phyloP scores from a whole-genome alignment of 2,797 vertebrate species.

The Kryptopterus vitreolus region DNA sequence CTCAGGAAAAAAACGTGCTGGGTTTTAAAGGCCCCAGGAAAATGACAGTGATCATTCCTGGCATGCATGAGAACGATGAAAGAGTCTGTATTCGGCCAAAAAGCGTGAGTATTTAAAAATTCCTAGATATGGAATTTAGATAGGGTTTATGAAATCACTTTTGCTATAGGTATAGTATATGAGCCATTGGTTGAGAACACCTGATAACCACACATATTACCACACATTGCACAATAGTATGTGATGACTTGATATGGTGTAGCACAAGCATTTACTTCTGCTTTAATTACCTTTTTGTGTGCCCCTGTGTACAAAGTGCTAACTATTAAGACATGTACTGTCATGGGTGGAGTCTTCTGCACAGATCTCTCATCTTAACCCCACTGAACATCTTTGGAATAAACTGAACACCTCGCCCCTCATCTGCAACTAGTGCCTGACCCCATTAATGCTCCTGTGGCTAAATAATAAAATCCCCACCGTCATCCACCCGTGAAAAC shows the following conservation, averaged over 20 bases:
- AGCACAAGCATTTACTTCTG: neutral
- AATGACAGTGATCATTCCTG: slow-evolving; percentile 86
- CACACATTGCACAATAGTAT: neutral
- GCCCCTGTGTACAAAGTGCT: neutral
- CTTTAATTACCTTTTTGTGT: neutral
- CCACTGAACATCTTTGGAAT: neutral
- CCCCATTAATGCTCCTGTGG: neutral
- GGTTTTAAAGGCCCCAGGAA: slow-evolving; percentile 86
- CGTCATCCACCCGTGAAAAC: too few relatives aligned
- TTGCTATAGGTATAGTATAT: neutral
- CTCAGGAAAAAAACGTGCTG: slow-evolving; percentile 83
- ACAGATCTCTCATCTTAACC: neutral
- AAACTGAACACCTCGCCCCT: neutral
- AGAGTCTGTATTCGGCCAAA: slow-evolving; percentile 78
- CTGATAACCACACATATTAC: neutral
- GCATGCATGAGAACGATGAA: slow-evolving; percentile 76
- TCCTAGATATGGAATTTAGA: too few relatives aligned
- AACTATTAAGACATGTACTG: neutral
- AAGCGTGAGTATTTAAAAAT: slow-evolving; percentile 68
- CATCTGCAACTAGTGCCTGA: neutral
- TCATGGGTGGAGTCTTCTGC: neutral
- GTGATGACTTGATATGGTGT: neutral
- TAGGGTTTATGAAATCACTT: neutral
- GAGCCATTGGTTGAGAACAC: neutral
- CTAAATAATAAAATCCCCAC: neutral